Conservation (phyloP, 2,888 invertebrate species). For the Zeuzera pyrina region DNA sequence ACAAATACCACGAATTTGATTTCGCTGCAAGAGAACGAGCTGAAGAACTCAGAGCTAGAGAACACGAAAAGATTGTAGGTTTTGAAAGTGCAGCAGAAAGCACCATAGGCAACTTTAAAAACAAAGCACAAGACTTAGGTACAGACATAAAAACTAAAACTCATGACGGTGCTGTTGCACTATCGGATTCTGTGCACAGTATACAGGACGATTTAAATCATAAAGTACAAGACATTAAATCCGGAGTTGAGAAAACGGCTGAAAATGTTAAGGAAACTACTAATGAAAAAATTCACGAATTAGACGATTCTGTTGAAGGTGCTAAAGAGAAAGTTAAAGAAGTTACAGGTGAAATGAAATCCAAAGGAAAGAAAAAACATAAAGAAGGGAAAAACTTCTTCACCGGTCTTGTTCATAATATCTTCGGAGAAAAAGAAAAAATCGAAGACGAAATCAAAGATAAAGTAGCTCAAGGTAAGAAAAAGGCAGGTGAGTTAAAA, state of each 20-base stretch:
- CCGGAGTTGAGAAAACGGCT: slow-evolving; percentile 31
- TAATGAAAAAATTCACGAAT: slow-evolving; percentile 37
- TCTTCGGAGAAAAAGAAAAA: slow-evolving; percentile 63
- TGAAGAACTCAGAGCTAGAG: slow-evolving; percentile 39
- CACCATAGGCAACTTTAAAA: slow-evolving; percentile 31
- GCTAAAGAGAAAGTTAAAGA: slow-evolving; percentile 42
- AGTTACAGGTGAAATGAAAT: slow-evolving; percentile 24
- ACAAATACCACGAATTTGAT: slow-evolving; percentile 53
- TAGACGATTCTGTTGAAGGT: slow-evolving; percentile 40
- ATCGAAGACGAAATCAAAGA: slow-evolving; percentile 52
- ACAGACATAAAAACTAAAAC: slow-evolving; percentile 38
- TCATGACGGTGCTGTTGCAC: slow-evolving; percentile 41
- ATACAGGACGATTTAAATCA: slow-evolving; percentile 33
- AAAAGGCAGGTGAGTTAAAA: slow-evolving; percentile 18
- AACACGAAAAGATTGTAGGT: slow-evolving; percentile 32
- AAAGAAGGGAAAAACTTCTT: slow-evolving; percentile 63
- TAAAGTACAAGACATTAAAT: slow-evolving; percentile 37
- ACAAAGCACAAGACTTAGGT: slow-evolving; percentile 28
- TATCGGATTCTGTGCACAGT: slow-evolving; percentile 30
- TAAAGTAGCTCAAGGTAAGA: slow-evolving; percentile 34
- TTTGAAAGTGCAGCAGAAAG: slow-evolving; percentile 37
- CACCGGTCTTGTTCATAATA: slow-evolving; percentile 55
- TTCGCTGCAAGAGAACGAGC: slow-evolving; percentile 51
- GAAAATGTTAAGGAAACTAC: slow-evolving; percentile 35
- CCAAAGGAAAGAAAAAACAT: slow-evolving; percentile 54